Conservation (phyloP, 2,113 vertebrate genomes). For the Gnathonemus echidnorhynchus region DNA sequence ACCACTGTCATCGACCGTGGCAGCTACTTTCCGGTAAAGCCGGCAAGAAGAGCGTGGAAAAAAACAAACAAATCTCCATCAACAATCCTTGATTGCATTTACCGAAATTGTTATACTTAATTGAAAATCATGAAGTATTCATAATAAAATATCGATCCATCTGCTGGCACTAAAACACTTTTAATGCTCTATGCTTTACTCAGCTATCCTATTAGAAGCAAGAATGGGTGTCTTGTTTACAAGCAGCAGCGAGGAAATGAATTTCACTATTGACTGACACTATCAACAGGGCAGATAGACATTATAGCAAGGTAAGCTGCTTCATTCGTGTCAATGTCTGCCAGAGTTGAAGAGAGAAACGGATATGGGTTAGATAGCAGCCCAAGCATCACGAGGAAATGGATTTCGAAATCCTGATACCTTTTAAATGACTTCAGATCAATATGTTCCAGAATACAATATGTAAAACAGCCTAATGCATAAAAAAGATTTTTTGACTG, state of each 20-base stretch:
- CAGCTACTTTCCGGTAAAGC: constrained; percentile 13
- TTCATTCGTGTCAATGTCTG: constrained; percentile 56
- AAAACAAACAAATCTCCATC: constrained; percentile 20
- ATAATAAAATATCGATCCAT: constrained; percentile 28
- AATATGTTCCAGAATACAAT: constrained; percentile 53
- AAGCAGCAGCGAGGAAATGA: constrained; percentile 47
- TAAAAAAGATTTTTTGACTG: constrained; percentile 43
- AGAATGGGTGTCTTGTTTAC: constrained; percentile 50
- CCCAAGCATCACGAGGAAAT: constrained; percentile 49
- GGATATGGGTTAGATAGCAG: constrained; percentile 54
- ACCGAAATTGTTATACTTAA: constrained; percentile 26
- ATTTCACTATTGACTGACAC: constrained; percentile 67
- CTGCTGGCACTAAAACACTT: constrained; percentile 28
- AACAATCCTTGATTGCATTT: constrained; percentile 13
- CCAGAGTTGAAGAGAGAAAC: constrained; percentile 58
- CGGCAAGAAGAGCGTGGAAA: neutral
- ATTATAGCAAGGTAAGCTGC: constrained; percentile 56
- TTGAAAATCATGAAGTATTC: constrained; percentile 28
- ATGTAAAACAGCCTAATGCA: constrained; percentile 61
- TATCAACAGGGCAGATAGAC: constrained; percentile 61
- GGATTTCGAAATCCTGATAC: constrained; percentile 58
- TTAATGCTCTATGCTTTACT: constrained; percentile 21
- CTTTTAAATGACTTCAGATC: constrained; percentile 65
- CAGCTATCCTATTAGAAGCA: constrained; percentile 35
- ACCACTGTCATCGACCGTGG: neutral